Percentiles rank a stretch among this genome's conserved stretches.
Evolutionary conservation across 37 sponge, comb jelly and placozoan genomes (phyloP).

Genomic region (Ianthella basta): DNA sequence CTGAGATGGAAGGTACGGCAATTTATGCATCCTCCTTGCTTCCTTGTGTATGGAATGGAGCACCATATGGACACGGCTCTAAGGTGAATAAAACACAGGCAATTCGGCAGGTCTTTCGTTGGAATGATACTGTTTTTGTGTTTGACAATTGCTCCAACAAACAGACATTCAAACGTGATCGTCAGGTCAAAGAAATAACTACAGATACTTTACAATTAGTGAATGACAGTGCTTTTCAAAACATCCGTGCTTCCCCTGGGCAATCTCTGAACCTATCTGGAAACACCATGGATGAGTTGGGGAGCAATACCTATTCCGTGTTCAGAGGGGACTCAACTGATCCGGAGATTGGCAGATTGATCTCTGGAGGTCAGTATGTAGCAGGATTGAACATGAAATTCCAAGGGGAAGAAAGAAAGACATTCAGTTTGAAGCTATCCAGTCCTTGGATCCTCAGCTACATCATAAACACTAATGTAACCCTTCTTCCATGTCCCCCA

Average conservation of each 20-base stretch:
- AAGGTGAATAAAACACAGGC: background rate
- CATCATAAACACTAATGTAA: constrained; percentile 6
- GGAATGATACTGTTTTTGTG: background rate
- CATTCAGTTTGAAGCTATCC: background rate
- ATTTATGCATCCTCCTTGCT: constrained; percentile 18
- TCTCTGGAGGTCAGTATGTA: background rate
- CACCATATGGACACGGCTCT: background rate
- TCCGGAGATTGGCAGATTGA: background rate
- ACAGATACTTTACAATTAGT: constrained; percentile 6
- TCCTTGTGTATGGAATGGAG: constrained; percentile 20
- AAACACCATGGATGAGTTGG: background rate
- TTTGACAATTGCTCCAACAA: background rate
- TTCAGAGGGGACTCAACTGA: constrained; percentile 4
- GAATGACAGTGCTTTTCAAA: background rate
- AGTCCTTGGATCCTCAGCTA: constrained; percentile 32
- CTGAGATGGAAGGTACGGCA: background rate
- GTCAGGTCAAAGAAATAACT: background rate
- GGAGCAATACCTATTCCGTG: background rate
- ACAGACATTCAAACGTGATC: background rate
- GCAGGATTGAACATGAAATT: background rate
- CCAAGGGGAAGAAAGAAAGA: background rate
- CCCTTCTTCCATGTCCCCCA: constrained; percentile 21
- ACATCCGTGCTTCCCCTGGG: background rate
- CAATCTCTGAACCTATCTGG: background rate
- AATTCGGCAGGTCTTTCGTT: background rate